These are phyloP conservation scores for Pissodes strobi DNA, from an alignment of 1,140 invertebrate species.

Conservation along the genomic window DNA sequence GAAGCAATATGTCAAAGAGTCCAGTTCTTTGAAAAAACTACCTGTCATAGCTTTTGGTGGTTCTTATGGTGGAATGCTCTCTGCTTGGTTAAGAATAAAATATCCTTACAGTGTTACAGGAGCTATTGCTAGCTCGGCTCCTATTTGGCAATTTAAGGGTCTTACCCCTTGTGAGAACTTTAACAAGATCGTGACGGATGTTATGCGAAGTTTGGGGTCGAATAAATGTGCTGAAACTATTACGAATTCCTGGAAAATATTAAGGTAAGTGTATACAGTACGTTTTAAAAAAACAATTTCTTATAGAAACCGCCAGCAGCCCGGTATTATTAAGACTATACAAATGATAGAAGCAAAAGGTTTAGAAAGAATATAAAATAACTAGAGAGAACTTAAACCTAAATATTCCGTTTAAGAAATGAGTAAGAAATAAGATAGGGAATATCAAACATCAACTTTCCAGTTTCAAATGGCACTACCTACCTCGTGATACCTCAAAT, in stretches of 20 bases:
- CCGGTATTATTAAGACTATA: too few relatives aligned
- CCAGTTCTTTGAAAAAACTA: conserved; percentile 43
- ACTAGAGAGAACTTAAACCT: too few relatives aligned
- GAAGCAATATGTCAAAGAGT: conserved; percentile 45
- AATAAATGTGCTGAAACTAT: conserved; percentile 77
- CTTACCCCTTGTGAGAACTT: conserved; percentile 82
- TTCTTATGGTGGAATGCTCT: conserved; percentile 95
- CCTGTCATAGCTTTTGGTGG: conserved; percentile 93
- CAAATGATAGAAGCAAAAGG: too few relatives aligned
- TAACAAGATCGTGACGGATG: conserved; percentile 77
- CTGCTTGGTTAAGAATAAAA: conserved; percentile 95
- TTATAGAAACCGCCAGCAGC: neutral
- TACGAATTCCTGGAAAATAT: conserved; percentile 74
- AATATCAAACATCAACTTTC: too few relatives aligned
- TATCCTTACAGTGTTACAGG: conserved; percentile 89
- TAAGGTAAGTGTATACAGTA: conserved; percentile 68
- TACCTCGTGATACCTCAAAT: too few relatives aligned
- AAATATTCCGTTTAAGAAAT: too few relatives aligned
- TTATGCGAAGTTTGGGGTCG: conserved; percentile 63
- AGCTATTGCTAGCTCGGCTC: conserved; percentile 94
- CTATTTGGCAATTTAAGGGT: conserved; percentile 86
- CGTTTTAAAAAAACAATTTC: neutral
- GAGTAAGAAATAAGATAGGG: too few relatives aligned
- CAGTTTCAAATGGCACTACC: too few relatives aligned
- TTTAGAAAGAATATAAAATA: too few relatives aligned